Percentiles rank a stretch among this genome's conserved stretches.
Evolutionary conservation across 2,113 vertebrate species (phyloP).

Genomic region (Salvator merianae): DNA sequence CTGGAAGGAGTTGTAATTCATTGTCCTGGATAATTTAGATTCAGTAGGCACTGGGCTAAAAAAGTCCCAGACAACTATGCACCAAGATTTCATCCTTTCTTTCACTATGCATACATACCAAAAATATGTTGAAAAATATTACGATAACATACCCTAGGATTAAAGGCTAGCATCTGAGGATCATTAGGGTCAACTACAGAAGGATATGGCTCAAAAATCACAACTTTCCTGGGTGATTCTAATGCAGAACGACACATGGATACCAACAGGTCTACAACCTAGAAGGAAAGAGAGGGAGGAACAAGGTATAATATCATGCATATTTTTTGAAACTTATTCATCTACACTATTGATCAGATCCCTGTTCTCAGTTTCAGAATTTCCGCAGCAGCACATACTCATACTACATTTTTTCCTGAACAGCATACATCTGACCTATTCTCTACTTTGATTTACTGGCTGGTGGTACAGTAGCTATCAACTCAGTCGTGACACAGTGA

Average conservation of each 20-base stretch:
- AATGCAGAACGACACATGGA: conserved; percentile 91
- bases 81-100: not conserved
- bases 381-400: not conserved
- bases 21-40: not conserved
- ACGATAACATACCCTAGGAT: conserved; percentile 81
- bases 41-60: not conserved
- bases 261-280: conserved; percentile 90
- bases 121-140: not conserved
- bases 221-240: conserved; percentile 90
- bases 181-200: conserved; percentile 92
- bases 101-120: not conserved
- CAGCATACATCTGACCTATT: too few species aligned
- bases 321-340: not conserved
- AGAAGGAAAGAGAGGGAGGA: conserved; percentile 34
- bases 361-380: not conserved
- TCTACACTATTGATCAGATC: not conserved
- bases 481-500: not conserved
- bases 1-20: too few species aligned
- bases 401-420: too few species aligned
- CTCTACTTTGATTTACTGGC: too few species aligned
- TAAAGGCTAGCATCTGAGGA: conserved; percentile 89
- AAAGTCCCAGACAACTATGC: too few species aligned
- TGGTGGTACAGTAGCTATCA: not conserved
- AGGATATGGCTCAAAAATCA: conserved; percentile 94
- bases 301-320: not conserved